A percentile compares a stretch with the other conserved stretches of the same genome.
Evolutionary conservation across 2,797 vertebrate species (phyloP).

Genomic region (Poeciliopsis gracilis): DNA sequence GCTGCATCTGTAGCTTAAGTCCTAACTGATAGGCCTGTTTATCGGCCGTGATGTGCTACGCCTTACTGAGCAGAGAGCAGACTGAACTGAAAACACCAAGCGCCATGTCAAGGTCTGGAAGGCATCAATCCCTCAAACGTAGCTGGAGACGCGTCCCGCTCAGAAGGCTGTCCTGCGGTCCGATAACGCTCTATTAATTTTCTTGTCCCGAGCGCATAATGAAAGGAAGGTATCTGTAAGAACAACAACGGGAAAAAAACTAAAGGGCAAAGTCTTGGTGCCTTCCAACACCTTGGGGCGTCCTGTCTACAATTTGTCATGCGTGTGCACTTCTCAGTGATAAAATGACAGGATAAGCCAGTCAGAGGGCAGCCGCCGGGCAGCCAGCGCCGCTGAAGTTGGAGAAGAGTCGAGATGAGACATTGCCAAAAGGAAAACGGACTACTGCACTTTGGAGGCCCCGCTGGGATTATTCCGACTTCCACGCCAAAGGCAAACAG

Average conservation of each 20-base stretch:
- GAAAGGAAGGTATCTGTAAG: constrained; percentile 91
- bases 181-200: constrained; percentile 95
- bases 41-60: constrained; percentile 77
- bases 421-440: constrained; percentile 84
- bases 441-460: constrained; percentile 81
- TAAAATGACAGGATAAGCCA: constrained; percentile 89
- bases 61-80: constrained; percentile 80
- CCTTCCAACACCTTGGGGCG: constrained; percentile 87
- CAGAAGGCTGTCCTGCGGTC: constrained; percentile 78
- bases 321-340: constrained; percentile 92
- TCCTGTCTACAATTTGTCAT: constrained; percentile 91
- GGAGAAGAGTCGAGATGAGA: constrained; percentile 84
- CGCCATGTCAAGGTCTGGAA: constrained; percentile 82
- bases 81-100: constrained; percentile 78
- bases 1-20: constrained; percentile 44
- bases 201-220: constrained; percentile 82
- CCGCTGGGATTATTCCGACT: constrained; percentile 81
- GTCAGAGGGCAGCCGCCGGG: constrained; percentile 87
- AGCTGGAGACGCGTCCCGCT: constrained; percentile 56
- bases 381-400: constrained; percentile 74
- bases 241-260: constrained; percentile 65
- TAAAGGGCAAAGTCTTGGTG: constrained; percentile 82
- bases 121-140: constrained; percentile 85
- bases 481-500: constrained; percentile 79
- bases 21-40: constrained; percentile 78